Conservation (phyloP, 2,888 invertebrate genomes). For the Hypomecis punctinalis region DNA sequence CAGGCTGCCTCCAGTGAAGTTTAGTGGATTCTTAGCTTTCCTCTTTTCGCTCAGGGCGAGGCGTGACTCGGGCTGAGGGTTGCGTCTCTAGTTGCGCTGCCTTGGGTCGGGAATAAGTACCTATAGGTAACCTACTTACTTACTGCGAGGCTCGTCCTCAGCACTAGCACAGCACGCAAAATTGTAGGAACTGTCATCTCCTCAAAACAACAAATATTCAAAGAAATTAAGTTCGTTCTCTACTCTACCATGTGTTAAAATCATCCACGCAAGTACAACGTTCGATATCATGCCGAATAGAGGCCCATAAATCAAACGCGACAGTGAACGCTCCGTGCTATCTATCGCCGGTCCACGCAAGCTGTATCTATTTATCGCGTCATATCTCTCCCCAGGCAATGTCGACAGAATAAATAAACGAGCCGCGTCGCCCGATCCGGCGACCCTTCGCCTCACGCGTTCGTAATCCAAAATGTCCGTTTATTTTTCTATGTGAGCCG, state of each 20-base stretch:
- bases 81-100: too few species aligned
- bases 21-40: too few species aligned
- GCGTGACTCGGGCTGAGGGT: too few species aligned
- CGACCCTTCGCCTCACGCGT: constrained; percentile 69
- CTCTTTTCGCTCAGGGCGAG: too few species aligned
- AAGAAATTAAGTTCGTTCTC: too few species aligned
- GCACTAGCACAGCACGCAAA: too few species aligned
- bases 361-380: constrained; percentile 75
- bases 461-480: constrained; percentile 83
- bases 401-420: constrained; percentile 77
- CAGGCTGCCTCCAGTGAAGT: too few species aligned
- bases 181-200: too few species aligned
- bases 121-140: too few species aligned
- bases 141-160: too few species aligned
- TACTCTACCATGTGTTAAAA: constrained; percentile 46
- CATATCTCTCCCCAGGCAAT: constrained; percentile 76
- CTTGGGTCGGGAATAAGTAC: too few species aligned
- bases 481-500: constrained; percentile 80
- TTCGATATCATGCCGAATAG: constrained; percentile 2
- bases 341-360: constrained; percentile 58
- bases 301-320: constrained; percentile 44
- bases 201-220: too few species aligned
- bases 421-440: constrained; percentile 70
- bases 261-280: background rate
- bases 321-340: constrained; percentile 57